Conservation (phyloP, 2,113 vertebrate genomes). For the Etia nguti region DNA sequence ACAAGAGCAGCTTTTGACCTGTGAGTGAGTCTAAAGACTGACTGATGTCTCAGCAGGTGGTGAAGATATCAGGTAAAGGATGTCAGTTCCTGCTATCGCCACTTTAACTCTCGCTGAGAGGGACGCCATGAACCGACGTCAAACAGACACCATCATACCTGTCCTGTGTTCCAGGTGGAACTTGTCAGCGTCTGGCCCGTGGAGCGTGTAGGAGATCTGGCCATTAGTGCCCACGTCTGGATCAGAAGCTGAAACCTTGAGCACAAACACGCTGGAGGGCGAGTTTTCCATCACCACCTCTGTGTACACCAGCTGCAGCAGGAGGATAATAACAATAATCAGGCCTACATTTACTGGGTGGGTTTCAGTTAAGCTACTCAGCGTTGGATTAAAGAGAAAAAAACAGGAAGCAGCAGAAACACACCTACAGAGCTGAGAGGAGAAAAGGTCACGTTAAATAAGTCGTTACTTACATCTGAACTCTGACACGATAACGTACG, state of each 20-base stretch:
- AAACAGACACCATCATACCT: constrained; percentile 70
- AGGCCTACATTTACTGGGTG: neutral
- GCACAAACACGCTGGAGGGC: constrained; percentile 73
- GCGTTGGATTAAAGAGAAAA: neutral
- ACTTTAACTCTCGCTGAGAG: neutral
- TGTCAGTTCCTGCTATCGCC: neutral
- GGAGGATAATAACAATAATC: neutral
- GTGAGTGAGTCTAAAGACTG: neutral
- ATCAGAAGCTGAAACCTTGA: constrained; percentile 86
- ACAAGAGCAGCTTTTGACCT: neutral
- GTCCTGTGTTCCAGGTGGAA: constrained; percentile 85
- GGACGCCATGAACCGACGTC: neutral
- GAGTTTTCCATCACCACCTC: constrained; percentile 86
- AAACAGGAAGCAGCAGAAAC: neutral
- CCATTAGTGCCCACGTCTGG: constrained; percentile 83
- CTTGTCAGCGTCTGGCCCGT: constrained; percentile 82
- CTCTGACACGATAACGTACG: neutral
- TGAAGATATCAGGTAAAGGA: neutral
- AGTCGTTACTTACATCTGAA: neutral
- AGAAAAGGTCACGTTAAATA: neutral
- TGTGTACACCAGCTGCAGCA: constrained; percentile 80
- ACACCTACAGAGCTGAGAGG: neutral
- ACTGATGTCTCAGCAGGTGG: neutral
- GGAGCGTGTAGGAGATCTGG: constrained; percentile 85
- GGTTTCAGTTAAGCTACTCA: neutral